A percentile compares a stretch with the other conserved stretches of the same genome.
Evolutionary conservation across 2,888 invertebrate genomes (phyloP).

Genomic region (Meganola albula): DNA sequence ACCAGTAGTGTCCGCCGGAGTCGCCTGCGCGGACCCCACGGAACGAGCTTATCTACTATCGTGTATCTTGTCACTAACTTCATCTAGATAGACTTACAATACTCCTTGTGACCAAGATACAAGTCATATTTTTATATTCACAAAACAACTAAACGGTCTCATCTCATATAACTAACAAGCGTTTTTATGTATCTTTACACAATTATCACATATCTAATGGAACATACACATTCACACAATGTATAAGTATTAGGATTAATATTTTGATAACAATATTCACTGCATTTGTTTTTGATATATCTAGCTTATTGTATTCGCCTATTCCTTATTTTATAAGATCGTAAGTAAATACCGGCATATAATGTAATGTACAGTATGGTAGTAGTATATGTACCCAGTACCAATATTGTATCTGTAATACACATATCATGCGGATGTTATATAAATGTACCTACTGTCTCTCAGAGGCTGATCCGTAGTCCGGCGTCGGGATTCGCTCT

Average conservation of each 20-base stretch:
- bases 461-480: slow-evolving; percentile 59
- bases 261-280: slow-evolving; percentile 75
- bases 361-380: slow-evolving; percentile 68
- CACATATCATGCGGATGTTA: slow-evolving; percentile 74
- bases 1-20: slow-evolving; percentile 38
- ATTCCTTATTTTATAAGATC: slow-evolving; percentile 59
- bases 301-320: slow-evolving; percentile 61
- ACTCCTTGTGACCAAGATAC: slow-evolving; percentile 47
- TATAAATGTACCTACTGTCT: slow-evolving; percentile 51
- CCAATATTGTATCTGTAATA: slow-evolving; percentile 62
- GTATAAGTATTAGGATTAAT: slow-evolving; percentile 65
- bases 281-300: slow-evolving; percentile 65
- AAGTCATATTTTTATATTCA: slow-evolving; percentile 69
- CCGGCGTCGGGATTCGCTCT: slow-evolving; percentile 38
- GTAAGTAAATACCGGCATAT: slow-evolving; percentile 63
- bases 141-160: slow-evolving; percentile 49
- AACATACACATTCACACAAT: slow-evolving; percentile 58
- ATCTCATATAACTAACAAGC: slow-evolving; percentile 43
- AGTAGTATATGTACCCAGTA: slow-evolving; percentile 68
- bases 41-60: slow-evolving; percentile 47
- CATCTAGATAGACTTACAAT: slow-evolving; percentile 34
- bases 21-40: slow-evolving; percentile 18
- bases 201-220: slow-evolving; percentile 73
- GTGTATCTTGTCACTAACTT: slow-evolving; percentile 49
- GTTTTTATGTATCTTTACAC: slow-evolving; percentile 61